These are phyloP conservation scores for Diplolepis rosae DNA, from an alignment of 2,888 invertebrate species.

Conservation along the genomic window DNA sequence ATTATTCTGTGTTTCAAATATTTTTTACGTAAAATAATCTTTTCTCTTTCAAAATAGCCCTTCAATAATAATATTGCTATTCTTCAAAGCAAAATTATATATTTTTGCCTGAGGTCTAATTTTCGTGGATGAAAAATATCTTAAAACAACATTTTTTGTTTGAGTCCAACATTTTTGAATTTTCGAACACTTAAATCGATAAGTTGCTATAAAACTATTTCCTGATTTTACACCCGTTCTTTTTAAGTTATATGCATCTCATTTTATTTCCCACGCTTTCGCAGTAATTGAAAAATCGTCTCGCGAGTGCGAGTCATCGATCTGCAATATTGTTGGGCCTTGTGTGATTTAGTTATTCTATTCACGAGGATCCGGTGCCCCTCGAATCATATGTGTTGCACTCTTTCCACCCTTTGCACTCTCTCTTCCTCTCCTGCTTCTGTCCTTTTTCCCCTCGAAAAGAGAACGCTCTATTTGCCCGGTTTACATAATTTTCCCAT, in stretches of 20 bases:
- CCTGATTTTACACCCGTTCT: too few species aligned
- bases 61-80: too few species aligned
- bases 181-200: too few species aligned
- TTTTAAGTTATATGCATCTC: neutral
- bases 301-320: slow-evolving; percentile 17
- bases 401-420: slow-evolving; percentile 23
- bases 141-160: too few species aligned
- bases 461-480: neutral
- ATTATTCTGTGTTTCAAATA: too few species aligned
- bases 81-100: too few species aligned
- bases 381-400: neutral
- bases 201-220: too few species aligned
- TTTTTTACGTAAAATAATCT: too few species aligned
- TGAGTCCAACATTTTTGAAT: too few species aligned
- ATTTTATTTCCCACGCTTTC: slow-evolving; percentile 23
- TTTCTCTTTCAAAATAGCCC: too few species aligned
- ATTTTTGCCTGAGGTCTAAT: too few species aligned
- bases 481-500: slow-evolving; percentile 46
- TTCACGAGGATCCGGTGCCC: neutral
- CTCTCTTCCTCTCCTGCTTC: neutral
- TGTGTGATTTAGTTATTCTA: slow-evolving; percentile 18
- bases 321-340: slow-evolving; percentile 5
- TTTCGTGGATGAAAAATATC: too few species aligned
- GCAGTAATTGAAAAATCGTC: neutral
- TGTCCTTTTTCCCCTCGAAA: neutral